Base-by-base conservation (phyloP, 2,888 invertebrate genomes). In the Amphipoea oculea region DNA sequence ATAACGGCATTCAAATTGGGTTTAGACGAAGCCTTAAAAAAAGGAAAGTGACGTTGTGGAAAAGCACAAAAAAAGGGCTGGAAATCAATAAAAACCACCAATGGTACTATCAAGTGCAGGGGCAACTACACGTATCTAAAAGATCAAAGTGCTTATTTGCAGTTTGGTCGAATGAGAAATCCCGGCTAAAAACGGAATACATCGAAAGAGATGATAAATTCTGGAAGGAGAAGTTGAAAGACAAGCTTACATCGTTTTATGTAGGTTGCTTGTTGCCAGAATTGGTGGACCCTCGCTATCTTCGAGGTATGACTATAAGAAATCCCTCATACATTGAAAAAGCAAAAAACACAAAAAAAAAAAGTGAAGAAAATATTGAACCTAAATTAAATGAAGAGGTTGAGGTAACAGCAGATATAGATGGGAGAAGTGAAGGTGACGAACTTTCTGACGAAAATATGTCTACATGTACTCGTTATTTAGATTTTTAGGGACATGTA, bases 31-130 rank as follows among this genome's bases (percentile, higher is more conserved):
- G 73, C 54, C 17, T 66, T 73, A 42, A 65, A 66, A 72, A 72
- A 65, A 63, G 72, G 3, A 63, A 57, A 73, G 73, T 73, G 0
- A 73, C 65, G 1, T 73, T 73, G 66, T 66, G 73, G 73, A 73
- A 54, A 29, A 66, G 0, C 4, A 73, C 65, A 62, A 73, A 65
- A 73, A 73, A 73, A 20, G 65, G 66, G 42, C 66, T 73, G 66
- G 65, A 73, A 73, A 66, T 73, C 11, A 54, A 73, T 48, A 73
- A 73, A 73, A 73, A 73, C 23, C 73, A 73, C 7, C 48, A 73
- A 4, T 73, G 72, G 72, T 73, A 73, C 48, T 73, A 40, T 40
- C 65, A 73, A 51, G 54, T 73, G 51, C 65, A 73, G 40, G 73
- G 63, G 65, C 65, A 73, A 73, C 73, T 66, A 54, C 73, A 73